Percentiles rank a stretch among this genome's conserved stretches.
These are phyloP conservation scores for Microtus oregoni DNA, from an alignment of 2,113 vertebrate genomes.

Conservation along the genomic window DNA sequence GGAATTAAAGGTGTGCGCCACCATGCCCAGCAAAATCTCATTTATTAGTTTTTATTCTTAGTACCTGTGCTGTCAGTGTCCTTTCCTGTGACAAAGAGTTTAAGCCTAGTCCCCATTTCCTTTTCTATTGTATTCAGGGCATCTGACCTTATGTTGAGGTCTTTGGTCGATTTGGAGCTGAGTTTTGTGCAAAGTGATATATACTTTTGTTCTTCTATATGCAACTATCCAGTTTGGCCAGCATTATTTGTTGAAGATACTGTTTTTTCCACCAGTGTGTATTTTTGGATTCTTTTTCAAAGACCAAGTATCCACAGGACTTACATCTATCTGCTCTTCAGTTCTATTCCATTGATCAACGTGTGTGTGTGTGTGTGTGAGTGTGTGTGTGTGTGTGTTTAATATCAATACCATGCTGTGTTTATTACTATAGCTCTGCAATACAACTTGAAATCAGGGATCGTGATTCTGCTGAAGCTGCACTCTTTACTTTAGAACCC, in stretches of 20 bases:
- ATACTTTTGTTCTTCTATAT: neutral
- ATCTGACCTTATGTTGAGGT: neutral
- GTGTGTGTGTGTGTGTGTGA: neutral
- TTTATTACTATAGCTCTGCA: no score
- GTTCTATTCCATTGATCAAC: neutral
- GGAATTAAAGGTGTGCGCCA: neutral
- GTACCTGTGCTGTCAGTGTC: neutral
- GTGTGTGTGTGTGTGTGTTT: no score
- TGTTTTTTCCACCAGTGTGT: neutral
- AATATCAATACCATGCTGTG: neutral
- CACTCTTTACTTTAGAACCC: neutral
- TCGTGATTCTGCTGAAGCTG: neutral
- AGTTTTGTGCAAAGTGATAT: neutral
- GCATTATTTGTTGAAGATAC: neutral
- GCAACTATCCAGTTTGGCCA: neutral
- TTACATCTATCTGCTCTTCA: neutral
- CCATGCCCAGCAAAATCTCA: neutral
- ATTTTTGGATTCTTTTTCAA: neutral
- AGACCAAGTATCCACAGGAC: neutral
- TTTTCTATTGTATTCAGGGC: neutral
- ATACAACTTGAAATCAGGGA: neutral
- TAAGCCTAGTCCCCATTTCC: neutral
- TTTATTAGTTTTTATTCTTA: neutral
- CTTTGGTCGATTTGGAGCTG: neutral
- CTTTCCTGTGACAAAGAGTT: neutral